phyloP scores from a whole-genome alignment of 35 echinoderm and acorn worm genomes.

The Stichopus chloronotus region DNA sequence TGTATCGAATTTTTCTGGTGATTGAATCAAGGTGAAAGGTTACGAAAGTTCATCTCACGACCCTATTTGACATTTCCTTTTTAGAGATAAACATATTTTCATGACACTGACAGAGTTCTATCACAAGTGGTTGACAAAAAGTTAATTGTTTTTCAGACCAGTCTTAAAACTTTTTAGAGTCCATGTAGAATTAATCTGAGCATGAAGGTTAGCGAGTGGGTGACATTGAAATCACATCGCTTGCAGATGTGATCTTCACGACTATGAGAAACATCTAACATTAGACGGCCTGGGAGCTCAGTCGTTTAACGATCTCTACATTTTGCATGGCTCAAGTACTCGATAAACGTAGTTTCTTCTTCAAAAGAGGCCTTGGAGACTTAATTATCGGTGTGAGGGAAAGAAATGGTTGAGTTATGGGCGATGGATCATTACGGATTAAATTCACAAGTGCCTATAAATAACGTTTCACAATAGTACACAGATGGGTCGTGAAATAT shows the following conservation, averaged over 20 bases:
- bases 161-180: not conserved
- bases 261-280: not conserved
- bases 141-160: constrained; percentile 1
- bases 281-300: not conserved
- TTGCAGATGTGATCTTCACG: not conserved
- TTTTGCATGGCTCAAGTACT: no score
- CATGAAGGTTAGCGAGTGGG: not conserved
- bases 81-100: not conserved
- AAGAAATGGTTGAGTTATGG: not conserved
- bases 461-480: not conserved
- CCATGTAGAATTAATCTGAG: not conserved
- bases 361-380: not conserved
- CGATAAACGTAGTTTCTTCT: no score
- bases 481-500: not conserved
- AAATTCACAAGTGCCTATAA: not conserved
- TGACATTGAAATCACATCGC: not conserved
- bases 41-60: no score
- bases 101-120: not conserved
- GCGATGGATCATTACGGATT: not conserved
- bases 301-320: no score
- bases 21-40: no score
- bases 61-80: no score
- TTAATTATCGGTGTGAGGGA: not conserved
- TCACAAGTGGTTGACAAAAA: not conserved
- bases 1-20: no score